Evolutionary conservation across 2,797 vertebrate genomes (phyloP).

Genomic region (Pseudomugil tenellus): DNA sequence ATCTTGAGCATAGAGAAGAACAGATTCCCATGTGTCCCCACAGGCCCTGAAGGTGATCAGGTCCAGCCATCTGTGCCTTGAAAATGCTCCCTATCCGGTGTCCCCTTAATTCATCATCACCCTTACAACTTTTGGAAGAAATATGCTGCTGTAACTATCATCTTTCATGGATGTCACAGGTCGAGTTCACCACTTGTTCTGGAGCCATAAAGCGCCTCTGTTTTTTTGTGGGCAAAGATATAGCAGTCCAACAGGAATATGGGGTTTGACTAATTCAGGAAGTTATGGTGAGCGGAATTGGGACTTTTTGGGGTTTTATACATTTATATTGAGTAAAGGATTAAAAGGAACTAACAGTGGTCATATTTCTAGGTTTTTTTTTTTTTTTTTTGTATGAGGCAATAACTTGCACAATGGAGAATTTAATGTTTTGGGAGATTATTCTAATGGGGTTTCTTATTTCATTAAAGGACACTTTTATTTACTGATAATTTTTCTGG

Average conservation of each 20-base stretch:
- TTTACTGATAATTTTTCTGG: background rate
- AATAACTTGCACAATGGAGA: background rate
- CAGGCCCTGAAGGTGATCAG: constrained; percentile 76
- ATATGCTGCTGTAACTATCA: constrained; percentile 78
- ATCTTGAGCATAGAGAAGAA: constrained; percentile 62
- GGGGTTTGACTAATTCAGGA: constrained; percentile 7
- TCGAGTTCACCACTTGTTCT: constrained; percentile 78
- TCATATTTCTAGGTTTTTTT: no score
- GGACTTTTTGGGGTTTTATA: no score
- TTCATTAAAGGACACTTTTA: background rate
- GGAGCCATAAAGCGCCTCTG: constrained; percentile 70
- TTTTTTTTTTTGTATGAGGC: background rate
- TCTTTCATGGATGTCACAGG: constrained; percentile 78
- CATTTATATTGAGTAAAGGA: no score
- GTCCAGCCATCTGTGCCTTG: constrained; percentile 69
- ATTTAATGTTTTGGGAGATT: background rate
- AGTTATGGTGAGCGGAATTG: background rate
- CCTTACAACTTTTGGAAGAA: constrained; percentile 81
- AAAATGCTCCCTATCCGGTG: constrained; percentile 64
- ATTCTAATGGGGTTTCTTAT: background rate
- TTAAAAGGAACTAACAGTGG: no score
- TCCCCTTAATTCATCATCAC: constrained; percentile 80
- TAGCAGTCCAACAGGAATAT: constrained; percentile 44
- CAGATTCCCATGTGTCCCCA: constrained; percentile 47
- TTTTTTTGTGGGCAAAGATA: constrained; percentile 59